Evolutionary conservation across 1,140 invertebrate species (phyloP).

Genomic region (Cydia strobilella): DNA sequence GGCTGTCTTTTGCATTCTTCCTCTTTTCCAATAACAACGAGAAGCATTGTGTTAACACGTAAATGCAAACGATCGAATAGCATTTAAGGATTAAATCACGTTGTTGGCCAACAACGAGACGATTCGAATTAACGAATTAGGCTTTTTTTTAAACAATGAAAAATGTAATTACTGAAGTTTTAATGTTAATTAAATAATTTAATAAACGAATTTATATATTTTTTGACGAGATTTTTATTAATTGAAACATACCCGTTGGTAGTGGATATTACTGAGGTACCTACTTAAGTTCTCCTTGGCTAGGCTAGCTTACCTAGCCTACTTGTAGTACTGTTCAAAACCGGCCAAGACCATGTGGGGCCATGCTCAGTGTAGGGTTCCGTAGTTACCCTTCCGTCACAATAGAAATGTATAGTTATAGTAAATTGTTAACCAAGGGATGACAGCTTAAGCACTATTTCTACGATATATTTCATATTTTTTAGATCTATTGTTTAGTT

Average conservation of each 20-base stretch:
- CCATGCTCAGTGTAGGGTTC: no score
- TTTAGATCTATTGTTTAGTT: no score
- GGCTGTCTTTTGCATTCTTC: slow-evolving; percentile 36
- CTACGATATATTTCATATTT: no score
- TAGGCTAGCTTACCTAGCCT: neutral
- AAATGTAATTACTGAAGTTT: slow-evolving; percentile 50
- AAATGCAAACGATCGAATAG: slow-evolving; percentile 70
- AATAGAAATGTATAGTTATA: no score
- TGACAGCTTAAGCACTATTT: no score
- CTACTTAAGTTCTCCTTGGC: neutral
- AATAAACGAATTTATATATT: slow-evolving; percentile 28
- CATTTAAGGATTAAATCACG: slow-evolving; percentile 66
- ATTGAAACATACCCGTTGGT: neutral
- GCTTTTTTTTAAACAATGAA: slow-evolving; percentile 62
- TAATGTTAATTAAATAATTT: neutral
- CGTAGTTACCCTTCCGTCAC: no score
- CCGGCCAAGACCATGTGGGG: no score
- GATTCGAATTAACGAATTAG: slow-evolving; percentile 66
- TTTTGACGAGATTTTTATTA: neutral
- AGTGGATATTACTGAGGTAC: no score
- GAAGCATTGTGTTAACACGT: slow-evolving; percentile 44
- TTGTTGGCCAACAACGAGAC: slow-evolving; percentile 70
- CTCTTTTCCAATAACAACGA: slow-evolving; percentile 47
- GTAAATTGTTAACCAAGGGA: no score
- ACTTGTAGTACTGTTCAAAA: no score